A percentile compares a stretch with the other conserved stretches of the same genome.
Evolutionary conservation across 2,888 invertebrate species (phyloP).

Genomic region (Xestoiulus laeticollis): DNA sequence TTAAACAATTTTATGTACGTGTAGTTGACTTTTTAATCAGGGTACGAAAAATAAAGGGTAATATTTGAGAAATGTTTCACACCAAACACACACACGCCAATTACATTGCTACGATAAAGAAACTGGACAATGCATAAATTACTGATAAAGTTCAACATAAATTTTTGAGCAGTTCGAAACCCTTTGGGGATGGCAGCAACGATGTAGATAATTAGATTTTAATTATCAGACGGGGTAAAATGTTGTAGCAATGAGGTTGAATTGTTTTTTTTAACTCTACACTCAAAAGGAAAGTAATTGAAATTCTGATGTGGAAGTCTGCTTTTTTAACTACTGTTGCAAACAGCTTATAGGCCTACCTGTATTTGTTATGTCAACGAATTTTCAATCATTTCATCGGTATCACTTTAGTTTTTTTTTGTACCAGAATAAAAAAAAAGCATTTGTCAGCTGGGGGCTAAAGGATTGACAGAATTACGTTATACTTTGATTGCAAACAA

Average conservation of each 20-base stretch:
- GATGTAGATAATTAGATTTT: slow-evolving; percentile 24
- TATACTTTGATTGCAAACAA: neutral
- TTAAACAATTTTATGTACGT: neutral
- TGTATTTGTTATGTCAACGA: neutral
- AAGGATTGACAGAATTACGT: no score
- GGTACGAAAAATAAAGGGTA: neutral
- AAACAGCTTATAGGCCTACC: neutral
- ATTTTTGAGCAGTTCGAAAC: neutral
- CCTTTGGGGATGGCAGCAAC: neutral
- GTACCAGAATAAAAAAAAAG: neutral
- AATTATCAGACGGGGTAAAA: slow-evolving; percentile 1
- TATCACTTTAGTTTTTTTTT: neutral
- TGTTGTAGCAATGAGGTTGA: neutral
- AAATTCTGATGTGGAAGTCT: neutral
- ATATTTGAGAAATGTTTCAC: slow-evolving; percentile 18
- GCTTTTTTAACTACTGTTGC: neutral
- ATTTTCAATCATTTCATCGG: slow-evolving; percentile 1
- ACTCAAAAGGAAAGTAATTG: neutral
- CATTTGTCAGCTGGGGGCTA: no score
- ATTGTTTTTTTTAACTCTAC: neutral
- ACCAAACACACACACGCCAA: neutral
- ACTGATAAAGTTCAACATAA: slow-evolving; percentile 5
- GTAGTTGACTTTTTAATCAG: neutral
- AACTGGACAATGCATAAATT: slow-evolving; percentile 27
- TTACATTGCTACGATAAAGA: neutral